phyloP scores from a whole-genome alignment of 2,888 invertebrate genomes.

The Hemithea aestivaria region DNA sequence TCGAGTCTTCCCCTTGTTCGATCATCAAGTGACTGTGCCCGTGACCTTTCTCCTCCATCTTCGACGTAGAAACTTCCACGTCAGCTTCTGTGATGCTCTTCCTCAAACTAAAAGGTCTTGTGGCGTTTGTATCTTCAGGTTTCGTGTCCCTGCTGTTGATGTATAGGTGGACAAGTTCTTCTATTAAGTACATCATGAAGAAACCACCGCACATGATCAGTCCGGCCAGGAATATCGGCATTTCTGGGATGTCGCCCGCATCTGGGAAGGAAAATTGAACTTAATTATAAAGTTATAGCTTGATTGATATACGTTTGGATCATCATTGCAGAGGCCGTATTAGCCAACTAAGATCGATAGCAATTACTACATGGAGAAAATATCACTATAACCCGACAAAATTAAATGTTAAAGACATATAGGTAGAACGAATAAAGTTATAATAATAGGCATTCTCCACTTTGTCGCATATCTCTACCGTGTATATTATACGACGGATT shows the following conservation, averaged over 20 bases:
- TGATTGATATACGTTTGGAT: no score
- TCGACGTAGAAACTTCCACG: constrained; percentile 17
- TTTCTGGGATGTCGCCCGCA: constrained; percentile 66
- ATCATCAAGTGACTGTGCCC: constrained; percentile 54
- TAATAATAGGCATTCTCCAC: no score
- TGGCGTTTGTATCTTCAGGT: constrained; percentile 46
- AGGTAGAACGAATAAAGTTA: no score
- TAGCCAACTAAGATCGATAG: no score
- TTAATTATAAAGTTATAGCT: no score
- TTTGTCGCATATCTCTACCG: no score
- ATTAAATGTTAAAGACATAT: no score
- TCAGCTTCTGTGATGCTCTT: constrained; percentile 49
- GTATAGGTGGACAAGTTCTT: constrained; percentile 86
- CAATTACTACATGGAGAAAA: no score
- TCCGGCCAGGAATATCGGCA: constrained; percentile 83
- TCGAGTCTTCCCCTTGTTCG: constrained; percentile 48
- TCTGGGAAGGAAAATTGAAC: constrained; percentile 38
- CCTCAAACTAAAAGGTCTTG: constrained; percentile 58
- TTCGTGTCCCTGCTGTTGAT: constrained; percentile 76
- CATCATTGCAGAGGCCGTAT: no score
- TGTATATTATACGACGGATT: no score
- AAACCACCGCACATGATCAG: constrained; percentile 87
- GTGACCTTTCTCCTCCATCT: constrained; percentile 33
- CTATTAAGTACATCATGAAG: constrained; percentile 87
- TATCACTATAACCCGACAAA: no score